Evolutionary conservation across 2,888 invertebrate genomes (phyloP), one percentile per base, ranked within the genome.

Genomic region (Orchestes rusci): DNA sequence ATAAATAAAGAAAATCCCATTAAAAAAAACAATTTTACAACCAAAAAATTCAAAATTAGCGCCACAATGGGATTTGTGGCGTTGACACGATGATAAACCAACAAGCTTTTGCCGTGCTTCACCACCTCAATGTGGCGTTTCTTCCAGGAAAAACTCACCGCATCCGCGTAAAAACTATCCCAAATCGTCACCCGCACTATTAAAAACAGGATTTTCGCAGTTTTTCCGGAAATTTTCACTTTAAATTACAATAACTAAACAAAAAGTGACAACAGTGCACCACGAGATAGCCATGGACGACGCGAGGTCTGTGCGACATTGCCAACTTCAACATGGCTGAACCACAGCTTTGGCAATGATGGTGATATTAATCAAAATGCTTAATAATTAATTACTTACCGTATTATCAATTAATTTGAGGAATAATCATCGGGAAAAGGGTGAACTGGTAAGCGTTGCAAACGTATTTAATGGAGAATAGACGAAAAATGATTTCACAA

Each of bases 251-350:
- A 57, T 54, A 57, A 55, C 54, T 54, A 59, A 60, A 60, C 59
- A 65, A 69, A 62, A 69, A 67, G 63, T 69, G 69, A 69, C 69
- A 69, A 69, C 69, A 69, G 62, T 64, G 69, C 65, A 60, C 45
- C 51, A 51, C 46, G 52, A 45, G 47, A 51, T 53, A 56, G 57
- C 57, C 49, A 49, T 49, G 42, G 44, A 49, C 42, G 39, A 45
- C 45, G 42, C 17, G 19, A 28, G 4, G 12, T 8, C 8, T 8
- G 13, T 7, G 29, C 49, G 42, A 35, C 45, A 39, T 45, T 49
- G 49, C 49, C 49, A 49, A 43, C 49, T 28, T 33, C 38, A 43
- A 47, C 29, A 43, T 43, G 43, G 42, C 39, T 16, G 46, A 46
- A 18, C 33, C 10, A 23, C 10, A 5, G 23, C 23, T 23, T 23